phyloP scores from a whole-genome alignment of 2,888 invertebrate species.

The Tenthredo notha region DNA sequence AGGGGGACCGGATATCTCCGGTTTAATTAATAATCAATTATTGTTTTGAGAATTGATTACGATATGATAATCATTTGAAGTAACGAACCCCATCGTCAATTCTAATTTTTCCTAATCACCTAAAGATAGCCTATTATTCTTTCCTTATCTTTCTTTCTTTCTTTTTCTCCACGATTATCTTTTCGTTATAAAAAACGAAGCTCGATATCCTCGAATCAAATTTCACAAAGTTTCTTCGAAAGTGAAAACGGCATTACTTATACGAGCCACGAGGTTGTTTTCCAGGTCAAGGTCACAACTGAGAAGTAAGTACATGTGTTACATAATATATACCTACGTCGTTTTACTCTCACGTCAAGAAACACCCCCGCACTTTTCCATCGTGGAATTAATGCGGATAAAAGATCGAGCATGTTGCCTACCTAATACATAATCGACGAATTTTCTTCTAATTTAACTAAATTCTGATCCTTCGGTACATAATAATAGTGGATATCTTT shows the following conservation, averaged over 20 bases:
- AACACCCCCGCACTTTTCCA: not conserved
- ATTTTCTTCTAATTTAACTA: not conserved
- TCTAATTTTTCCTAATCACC: not conserved
- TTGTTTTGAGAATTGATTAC: conserved; percentile 9
- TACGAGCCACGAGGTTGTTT: not conserved
- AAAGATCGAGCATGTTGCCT: not conserved
- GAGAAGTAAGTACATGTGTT: not conserved
- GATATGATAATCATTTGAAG: not conserved
- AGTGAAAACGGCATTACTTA: conserved; percentile 18
- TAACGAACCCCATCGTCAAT: not conserved
- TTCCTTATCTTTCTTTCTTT: too few species aligned
- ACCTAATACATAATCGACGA: not conserved
- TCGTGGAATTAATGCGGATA: not conserved
- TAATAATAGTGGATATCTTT: not conserved
- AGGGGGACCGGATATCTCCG: not conserved
- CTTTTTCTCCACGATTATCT: not conserved
- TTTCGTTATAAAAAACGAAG: not conserved
- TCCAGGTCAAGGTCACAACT: conserved; percentile 30
- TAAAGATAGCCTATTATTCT: not conserved
- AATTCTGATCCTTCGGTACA: not conserved
- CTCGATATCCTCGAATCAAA: not conserved
- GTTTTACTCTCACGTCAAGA: not conserved
- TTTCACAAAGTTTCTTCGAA: not conserved
- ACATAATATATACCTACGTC: not conserved
- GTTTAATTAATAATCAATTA: conserved; percentile 34